A percentile compares a stretch with the other conserved stretches of the same genome.
Conservation (phyloP, 2,113 vertebrate genomes). For the Thryonomys swinderianus region DNA sequence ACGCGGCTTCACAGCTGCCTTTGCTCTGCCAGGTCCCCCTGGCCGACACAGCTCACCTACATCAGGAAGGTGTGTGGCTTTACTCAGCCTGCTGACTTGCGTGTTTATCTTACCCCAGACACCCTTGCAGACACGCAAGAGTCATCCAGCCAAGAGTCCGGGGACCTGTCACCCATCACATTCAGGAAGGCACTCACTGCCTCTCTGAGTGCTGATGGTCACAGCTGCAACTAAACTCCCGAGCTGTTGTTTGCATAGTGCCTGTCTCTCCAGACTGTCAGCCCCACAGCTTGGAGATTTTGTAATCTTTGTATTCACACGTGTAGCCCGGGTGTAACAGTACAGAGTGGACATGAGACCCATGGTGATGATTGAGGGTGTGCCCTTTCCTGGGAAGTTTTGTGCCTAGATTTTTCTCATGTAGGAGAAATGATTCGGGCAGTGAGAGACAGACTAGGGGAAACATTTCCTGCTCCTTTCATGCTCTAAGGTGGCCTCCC, state of each 20-base stretch:
- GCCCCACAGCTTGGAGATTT: not conserved
- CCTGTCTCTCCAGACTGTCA: not conserved
- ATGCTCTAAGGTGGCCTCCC: not conserved
- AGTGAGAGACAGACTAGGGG: not conserved
- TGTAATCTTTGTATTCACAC: not conserved
- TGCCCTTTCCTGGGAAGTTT: not conserved
- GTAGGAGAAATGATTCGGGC: not conserved
- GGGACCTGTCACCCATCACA: no score
- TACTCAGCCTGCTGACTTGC: not conserved
- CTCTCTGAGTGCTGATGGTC: not conserved
- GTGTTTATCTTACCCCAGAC: no score
- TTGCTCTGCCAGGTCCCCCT: not conserved
- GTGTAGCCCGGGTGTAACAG: not conserved
- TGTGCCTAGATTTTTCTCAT: not conserved
- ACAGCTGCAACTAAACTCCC: not conserved
- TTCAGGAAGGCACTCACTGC: no score
- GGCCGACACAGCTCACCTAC: not conserved
- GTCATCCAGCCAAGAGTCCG: no score
- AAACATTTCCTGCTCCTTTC: not conserved
- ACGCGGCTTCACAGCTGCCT: not conserved
- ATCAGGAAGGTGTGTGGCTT: not conserved
- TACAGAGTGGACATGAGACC: not conserved
- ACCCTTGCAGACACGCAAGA: no score
- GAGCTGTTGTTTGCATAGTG: not conserved
- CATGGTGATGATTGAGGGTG: not conserved